Evolutionary conservation across 2,113 vertebrate species (phyloP), one percentile per base, ranked within the genome.

Genomic region (Melanotaenia duboulayi): DNA sequence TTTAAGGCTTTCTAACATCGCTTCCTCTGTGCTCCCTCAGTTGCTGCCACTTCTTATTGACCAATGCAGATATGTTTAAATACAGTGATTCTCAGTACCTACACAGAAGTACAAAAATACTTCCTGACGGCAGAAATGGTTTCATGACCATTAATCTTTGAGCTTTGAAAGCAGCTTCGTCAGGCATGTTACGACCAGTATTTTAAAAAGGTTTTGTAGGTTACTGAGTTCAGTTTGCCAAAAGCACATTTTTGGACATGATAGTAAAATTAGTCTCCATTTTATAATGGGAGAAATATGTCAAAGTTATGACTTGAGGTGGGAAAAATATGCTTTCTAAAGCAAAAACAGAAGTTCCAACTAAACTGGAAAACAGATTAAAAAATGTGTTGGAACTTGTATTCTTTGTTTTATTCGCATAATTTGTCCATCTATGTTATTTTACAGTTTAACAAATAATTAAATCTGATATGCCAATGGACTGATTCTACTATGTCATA

Each of bases 21-120:
- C 14, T 66, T 12, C 7, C 39, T 2, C 11, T 12, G 11, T 55
- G 39, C 22, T 68, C 52, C 22, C 40, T 6, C 35, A 68, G 46
- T 14, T 40, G 13, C 61, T 4, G 48, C 4, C 39, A 23, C 50
- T 74, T 57, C 42, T 65, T 28, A 46, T 23, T 51, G 17, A 20
- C 40, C 32, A 37, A 22, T 49, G 19, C 14, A 0, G 7, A 52
- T 17, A n/a, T 19, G 13, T 56, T 50, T 2, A 65, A 54, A 70
- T 59, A 39, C 40, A 77, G 39, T 42, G 8, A 37, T 62, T 40
- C 12, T 35, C 48, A 10, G 25, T 57, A 32, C 76, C 72, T 50
- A 76, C 67, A 50, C 28, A 1, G 7, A 49, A 67, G 49, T 46
- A 42, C 49, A 65, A 46, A 72, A 69, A 80, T 83, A 78, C 25